Evolutionary conservation across 2,797 vertebrate species (phyloP), one percentile per base, ranked within the genome.

Genomic region (Brachyrhaphis roseni): DNA sequence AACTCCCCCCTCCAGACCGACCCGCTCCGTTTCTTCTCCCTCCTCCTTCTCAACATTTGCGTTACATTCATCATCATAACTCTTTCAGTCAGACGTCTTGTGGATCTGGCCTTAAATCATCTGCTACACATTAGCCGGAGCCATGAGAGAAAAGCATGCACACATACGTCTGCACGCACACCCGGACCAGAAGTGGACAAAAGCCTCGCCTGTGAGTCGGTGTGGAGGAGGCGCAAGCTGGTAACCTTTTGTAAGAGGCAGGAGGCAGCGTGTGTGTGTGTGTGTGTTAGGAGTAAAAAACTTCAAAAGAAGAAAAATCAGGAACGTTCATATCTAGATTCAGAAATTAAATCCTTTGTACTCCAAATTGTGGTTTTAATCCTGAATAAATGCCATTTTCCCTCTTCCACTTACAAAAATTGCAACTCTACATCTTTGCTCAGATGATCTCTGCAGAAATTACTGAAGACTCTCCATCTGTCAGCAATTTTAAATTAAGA

Each of bases 41-140:
- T 82, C 53, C 78, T 78, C 59, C 78, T 78, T 86, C 78, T 81
- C 77, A 86, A 90, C 92, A 92, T 87, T 90, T 90, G 88, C 2
- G 55, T 80, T 77, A 84, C 88, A 93, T 93, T 91, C 84, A 90
- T 92, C 87, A 85, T 90, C 78, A 87, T 90, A 92, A 91, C 79
- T 86, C 89, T 79, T 83, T 82, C 82, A 86, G 90, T 88, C 90
- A 89, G 91, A 78, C 89, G 66, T 85, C 88, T 84, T 76, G 81
- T 83, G 86, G 88, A 85, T 86, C 83, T 77, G 87, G 79, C 75
- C 78, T 84, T 86, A 93, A 91, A 92, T 93, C 94, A 95, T 95
- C 95, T 96, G 95, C 92, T 95, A 89, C 91, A 91, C 90, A 95
- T 95, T 94, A 95, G 88, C 82, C 74, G 74, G 77, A 89, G 85